Percentiles rank a stretch among this genome's conserved stretches.
Conservation (phyloP, 1,140 invertebrate genomes). For the Cotesia glomerata region DNA sequence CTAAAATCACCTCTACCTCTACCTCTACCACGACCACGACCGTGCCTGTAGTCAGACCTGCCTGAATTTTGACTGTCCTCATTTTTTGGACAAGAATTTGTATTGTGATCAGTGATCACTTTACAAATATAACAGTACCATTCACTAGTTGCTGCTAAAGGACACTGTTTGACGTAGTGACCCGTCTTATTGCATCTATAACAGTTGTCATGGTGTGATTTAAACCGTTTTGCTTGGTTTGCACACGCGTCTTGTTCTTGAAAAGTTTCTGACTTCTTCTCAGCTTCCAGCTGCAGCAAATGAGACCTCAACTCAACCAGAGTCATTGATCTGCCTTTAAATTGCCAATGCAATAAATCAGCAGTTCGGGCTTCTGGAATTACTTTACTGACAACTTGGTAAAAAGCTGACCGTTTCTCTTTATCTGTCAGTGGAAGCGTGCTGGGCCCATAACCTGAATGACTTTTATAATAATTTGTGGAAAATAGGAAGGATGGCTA, state of each 20-base stretch:
- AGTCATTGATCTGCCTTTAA: constrained; percentile 23
- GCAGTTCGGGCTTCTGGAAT: constrained; percentile 32
- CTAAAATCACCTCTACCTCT: constrained; percentile 7
- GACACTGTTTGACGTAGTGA: constrained; percentile 14
- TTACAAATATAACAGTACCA: constrained; percentile 31
- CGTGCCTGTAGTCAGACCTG: background rate
- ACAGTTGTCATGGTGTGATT: constrained; percentile 13
- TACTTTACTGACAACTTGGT: constrained; percentile 31
- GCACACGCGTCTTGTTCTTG: constrained; percentile 15
- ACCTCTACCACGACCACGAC: background rate
- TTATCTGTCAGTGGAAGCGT: constrained; percentile 34
- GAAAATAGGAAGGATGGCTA: too few species aligned
- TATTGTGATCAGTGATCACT: background rate
- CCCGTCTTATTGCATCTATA: constrained; percentile 28
- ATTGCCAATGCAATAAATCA: constrained; percentile 24
- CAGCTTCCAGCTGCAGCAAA: constrained; percentile 30
- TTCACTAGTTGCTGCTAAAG: background rate
- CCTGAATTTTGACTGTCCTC: background rate
- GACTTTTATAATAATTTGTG: too few species aligned
- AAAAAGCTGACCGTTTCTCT: constrained; percentile 40
- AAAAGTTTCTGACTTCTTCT: constrained; percentile 15
- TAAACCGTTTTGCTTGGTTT: constrained; percentile 1
- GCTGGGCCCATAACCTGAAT: too few species aligned
- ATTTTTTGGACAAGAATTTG: constrained; percentile 7
- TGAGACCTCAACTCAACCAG: constrained; percentile 28